Conservation (phyloP, 2,113 vertebrate genomes). For the Chaetodon auriga region DNA sequence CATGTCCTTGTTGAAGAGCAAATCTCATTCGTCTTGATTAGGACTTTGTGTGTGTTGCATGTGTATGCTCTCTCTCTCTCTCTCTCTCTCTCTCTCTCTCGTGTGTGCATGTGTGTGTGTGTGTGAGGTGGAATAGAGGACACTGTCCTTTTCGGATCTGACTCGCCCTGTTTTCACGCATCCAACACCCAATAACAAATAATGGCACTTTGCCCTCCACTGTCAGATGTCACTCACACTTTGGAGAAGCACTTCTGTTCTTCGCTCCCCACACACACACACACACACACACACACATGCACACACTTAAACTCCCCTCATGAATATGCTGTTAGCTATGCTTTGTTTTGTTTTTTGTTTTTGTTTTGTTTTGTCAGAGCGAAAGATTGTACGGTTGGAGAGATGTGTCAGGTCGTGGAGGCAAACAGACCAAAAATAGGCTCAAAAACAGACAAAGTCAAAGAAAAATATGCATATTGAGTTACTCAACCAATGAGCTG, state of each 20-base stretch:
- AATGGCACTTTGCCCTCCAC: conserved; percentile 31
- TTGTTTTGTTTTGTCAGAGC: neutral
- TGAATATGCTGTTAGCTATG: conserved; percentile 16
- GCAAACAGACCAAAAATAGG: conserved; percentile 45
- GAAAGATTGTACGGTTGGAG: conserved; percentile 21
- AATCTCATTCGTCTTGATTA: conserved; percentile 67
- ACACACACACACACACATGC: neutral
- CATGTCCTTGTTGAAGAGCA: conserved; percentile 45
- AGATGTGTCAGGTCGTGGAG: conserved; percentile 37
- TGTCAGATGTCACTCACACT: conserved; percentile 36
- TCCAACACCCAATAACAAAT: conserved; percentile 48
- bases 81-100: too few relatives aligned
- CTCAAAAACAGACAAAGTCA: conserved; percentile 33
- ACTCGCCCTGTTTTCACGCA: conserved; percentile 28
- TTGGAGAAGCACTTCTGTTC: conserved; percentile 1
- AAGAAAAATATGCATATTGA: conserved; percentile 39
- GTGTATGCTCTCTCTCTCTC: conserved; percentile 1
- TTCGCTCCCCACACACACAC: neutral
- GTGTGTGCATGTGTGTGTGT: conserved; percentile 6
- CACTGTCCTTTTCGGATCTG: conserved; percentile 42
- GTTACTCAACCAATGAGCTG: conserved; percentile 37
- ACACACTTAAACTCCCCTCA: neutral
- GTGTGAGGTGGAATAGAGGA: conserved; percentile 56
- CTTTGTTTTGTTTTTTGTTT: conserved; percentile 4
- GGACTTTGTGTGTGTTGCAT: conserved; percentile 3